Base-by-base conservation (phyloP, 1,140 invertebrate species). In the Cheumatopsyche charites region DNA sequence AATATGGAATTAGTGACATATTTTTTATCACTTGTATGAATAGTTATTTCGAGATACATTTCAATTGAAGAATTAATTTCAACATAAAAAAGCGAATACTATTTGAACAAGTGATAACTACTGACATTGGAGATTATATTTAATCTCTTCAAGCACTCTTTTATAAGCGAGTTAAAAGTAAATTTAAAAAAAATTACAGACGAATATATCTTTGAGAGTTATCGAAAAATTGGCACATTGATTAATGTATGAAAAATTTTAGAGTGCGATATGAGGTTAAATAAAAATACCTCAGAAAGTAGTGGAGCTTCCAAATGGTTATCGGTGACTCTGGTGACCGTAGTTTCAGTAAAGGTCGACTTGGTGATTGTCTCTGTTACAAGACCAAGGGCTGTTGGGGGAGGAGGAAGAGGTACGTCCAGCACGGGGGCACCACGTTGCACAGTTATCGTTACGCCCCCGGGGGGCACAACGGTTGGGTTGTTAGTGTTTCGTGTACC, bases 351-450 rank as follows among this genome's bases (percentile, higher is more conserved):
- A 84, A 95, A 92, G 67, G 94, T 96, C 79, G 93, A 94, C 88
- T 94, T 95, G 80, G 94, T 95, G 86, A 96, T 93, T 81, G 91
- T 93, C 87, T 96, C 94, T 77, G 93, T 95, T 84, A 94, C 90
- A 85, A 89, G 89, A 80, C 94, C 94, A 78, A 93, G 86, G 70
- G 90, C 87, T 67, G 90, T 92, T 62, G 94, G 93, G 62, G 93
- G 87, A 75, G 94, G 92, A 73, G 93, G 94, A 77, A 95, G 90
- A 69, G 89, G 87, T 45, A 86, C 86, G 61, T 74, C 78, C 47
- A 75, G 73, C 42, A 77, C 67, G 62, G 76, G 73, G 72, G 80
- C 83, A 80, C 70, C 83, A 80, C 86, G 83, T 85, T 79, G 82
- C 83, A 85, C 87, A 77, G 83, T 87, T 79, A 85, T 85, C 81